Evolutionary conservation across 2,113 vertebrate genomes (phyloP).

Genomic region (Triplophysa tibetana): DNA sequence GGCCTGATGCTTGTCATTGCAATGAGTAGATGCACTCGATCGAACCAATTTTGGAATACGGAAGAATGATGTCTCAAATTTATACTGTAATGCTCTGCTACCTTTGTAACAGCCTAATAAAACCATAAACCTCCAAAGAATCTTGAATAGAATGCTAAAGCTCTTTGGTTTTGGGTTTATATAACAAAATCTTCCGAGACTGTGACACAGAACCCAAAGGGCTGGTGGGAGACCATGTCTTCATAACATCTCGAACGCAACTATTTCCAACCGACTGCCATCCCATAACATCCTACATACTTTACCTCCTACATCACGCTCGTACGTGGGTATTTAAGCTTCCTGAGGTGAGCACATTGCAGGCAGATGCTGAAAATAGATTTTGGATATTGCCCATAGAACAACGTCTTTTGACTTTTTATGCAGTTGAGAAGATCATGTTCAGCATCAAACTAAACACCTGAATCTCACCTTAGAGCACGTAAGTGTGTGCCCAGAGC

Average conservation of each 20-base stretch:
- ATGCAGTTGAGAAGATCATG: conserved; percentile 1
- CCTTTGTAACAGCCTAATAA: conserved; percentile 1
- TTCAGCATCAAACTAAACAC: conserved; percentile 10
- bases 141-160: not conserved
- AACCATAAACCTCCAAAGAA: conserved; percentile 16
- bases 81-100: not conserved
- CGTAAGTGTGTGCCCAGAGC: conserved; percentile 30
- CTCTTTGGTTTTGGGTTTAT: conserved; percentile 45
- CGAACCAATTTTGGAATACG: not conserved
- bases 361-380: conserved; percentile 29
- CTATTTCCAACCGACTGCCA: conserved; percentile 39
- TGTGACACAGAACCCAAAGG: conserved; percentile 32
- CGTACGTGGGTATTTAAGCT: conserved; percentile 44
- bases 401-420: not conserved
- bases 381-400: conserved; percentile 14
- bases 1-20: no score
- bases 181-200: conserved; percentile 38
- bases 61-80: not conserved
- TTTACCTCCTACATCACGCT: conserved; percentile 46
- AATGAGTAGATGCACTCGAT: not conserved
- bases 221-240: conserved; percentile 24
- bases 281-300: conserved; percentile 47
- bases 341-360: conserved; percentile 29
- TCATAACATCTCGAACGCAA: conserved; percentile 47
- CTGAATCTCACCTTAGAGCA: not conserved